These are phyloP conservation scores for Rosalia funebris DNA, from an alignment of 2,888 invertebrate species.

Conservation along the genomic window DNA sequence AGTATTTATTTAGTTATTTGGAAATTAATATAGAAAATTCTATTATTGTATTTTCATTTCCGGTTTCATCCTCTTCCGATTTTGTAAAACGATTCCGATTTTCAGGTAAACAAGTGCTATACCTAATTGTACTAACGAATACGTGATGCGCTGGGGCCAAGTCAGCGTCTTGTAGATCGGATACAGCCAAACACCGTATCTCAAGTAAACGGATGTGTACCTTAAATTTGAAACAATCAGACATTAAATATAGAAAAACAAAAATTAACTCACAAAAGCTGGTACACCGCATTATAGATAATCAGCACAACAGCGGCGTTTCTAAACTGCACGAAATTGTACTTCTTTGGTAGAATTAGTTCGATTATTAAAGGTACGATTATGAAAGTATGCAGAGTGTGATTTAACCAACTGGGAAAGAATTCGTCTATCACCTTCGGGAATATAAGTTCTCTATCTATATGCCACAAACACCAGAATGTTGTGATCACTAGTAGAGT, in stretches of 20 bases:
- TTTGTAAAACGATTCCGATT: constrained; percentile 40
- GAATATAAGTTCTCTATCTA: constrained; percentile 70
- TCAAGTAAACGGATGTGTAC: constrained; percentile 64
- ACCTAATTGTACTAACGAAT: constrained; percentile 28
- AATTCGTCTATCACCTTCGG: constrained; percentile 66
- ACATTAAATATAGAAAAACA: not conserved
- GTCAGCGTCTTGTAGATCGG: constrained; percentile 67
- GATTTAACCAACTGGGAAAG: constrained; percentile 70
- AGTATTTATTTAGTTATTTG: too few species aligned
- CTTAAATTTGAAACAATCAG: constrained; percentile 43
- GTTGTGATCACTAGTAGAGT: constrained; percentile 67
- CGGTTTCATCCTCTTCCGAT: constrained; percentile 3
- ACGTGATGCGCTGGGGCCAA: constrained; percentile 63
- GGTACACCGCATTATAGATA: constrained; percentile 35
- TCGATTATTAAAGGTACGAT: constrained; percentile 65
- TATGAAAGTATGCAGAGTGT: constrained; percentile 69
- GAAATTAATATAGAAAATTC: too few species aligned
- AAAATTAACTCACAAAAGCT: constrained; percentile 41
- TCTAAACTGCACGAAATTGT: constrained; percentile 36
- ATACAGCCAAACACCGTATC: constrained; percentile 66
- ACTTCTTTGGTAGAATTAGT: constrained; percentile 56
- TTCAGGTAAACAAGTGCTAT: constrained; percentile 32
- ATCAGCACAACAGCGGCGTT: constrained; percentile 30
- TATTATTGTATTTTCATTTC: too few species aligned
- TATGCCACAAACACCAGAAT: constrained; percentile 68